phyloP scores from a whole-genome alignment of 1,140 invertebrate genomes.

The Penaeus indicus region DNA sequence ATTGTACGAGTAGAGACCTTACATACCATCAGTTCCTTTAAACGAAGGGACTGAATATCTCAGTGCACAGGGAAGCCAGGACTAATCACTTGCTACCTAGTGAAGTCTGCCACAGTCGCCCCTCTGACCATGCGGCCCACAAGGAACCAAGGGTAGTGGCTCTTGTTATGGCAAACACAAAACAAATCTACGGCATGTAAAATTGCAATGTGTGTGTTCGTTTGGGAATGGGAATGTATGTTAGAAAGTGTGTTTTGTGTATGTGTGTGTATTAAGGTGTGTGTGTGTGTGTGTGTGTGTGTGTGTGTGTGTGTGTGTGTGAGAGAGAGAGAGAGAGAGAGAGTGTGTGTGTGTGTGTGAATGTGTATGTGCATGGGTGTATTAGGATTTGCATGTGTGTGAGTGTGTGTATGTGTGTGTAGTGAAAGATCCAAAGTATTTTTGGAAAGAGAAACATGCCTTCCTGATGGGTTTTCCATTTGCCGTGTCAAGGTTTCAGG shows the following conservation, averaged over 20 bases:
- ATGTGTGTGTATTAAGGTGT: background rate
- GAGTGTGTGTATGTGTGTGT: background rate
- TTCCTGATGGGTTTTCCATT: slow-evolving; percentile 51
- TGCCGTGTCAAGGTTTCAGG: slow-evolving; percentile 1
- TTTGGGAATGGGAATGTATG: background rate
- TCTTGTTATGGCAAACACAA: too few relatives aligned
- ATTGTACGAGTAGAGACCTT: too few relatives aligned
- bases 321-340: too few relatives aligned
- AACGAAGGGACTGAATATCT: too few relatives aligned
- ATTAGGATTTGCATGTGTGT: background rate
- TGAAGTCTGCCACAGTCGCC: too few relatives aligned
- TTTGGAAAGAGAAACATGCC: background rate
- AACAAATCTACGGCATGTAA: too few relatives aligned
- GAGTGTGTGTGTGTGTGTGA: too few relatives aligned
- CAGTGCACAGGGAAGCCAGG: too few relatives aligned
- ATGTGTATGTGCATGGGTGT: background rate
- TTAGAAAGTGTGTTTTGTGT: background rate
- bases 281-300: background rate
- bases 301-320: background rate
- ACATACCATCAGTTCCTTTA: too few relatives aligned
- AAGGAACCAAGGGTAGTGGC: too few relatives aligned
- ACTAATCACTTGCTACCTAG: too few relatives aligned
- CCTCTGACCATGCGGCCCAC: too few relatives aligned
- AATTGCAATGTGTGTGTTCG: background rate
- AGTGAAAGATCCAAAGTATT: background rate